Conservation (phyloP, 2,797 vertebrate genomes). For the Notolepis coatsorum region DNA sequence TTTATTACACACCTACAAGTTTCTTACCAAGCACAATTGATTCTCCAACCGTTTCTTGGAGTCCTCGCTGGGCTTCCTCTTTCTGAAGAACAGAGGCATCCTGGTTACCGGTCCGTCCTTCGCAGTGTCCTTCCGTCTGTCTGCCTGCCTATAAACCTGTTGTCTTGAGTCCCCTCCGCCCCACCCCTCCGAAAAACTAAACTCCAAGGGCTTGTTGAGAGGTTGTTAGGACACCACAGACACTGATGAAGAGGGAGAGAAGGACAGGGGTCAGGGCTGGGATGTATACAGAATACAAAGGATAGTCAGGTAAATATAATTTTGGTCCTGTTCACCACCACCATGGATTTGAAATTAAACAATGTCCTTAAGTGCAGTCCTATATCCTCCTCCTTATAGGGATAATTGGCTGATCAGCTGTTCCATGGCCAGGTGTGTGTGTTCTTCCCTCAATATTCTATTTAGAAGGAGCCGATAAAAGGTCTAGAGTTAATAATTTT, state of each 20-base stretch:
- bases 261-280: no score
- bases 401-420: no score
- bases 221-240: neutral
- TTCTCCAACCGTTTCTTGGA: conserved; percentile 91
- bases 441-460: no score
- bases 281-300: no score
- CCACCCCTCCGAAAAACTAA: neutral
- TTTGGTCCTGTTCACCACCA: neutral
- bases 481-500: no score
- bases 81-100: conserved; percentile 94
- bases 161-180: conserved; percentile 1
- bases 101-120: conserved; percentile 2
- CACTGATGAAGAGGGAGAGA: neutral
- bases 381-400: no score
- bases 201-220: neutral
- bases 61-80: conserved; percentile 90
- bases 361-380: no score
- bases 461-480: no score
- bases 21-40: conserved; percentile 91
- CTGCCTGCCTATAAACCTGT: no score
- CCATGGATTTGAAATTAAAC: neutral
- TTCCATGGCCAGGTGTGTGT: no score
- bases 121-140: neutral
- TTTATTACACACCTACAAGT: no score
- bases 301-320: no score